Conservation (phyloP, 2,113 vertebrate species). For the Hoplias malabaricus region DNA sequence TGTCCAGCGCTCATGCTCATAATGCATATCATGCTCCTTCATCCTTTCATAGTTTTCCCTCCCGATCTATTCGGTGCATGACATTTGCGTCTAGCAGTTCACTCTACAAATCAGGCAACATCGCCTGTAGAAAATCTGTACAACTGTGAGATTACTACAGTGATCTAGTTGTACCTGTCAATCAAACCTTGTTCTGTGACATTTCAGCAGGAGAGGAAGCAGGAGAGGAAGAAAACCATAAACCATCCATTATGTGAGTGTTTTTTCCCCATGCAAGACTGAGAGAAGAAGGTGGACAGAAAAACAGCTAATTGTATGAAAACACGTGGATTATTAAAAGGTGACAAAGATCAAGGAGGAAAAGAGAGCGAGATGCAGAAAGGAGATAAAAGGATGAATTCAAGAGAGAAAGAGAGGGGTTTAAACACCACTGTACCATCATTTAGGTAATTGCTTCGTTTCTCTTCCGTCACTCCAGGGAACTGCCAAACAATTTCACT, state of each 20-base stretch:
- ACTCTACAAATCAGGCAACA: background rate
- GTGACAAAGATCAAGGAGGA: conserved; percentile 41
- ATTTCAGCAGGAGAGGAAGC: background rate
- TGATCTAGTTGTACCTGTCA: background rate
- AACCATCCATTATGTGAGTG: background rate
- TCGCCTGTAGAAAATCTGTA: background rate
- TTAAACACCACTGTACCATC: conserved; percentile 38
- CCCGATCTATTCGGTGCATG: background rate
- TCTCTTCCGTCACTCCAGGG: conserved; percentile 44
- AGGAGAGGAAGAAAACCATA: background rate
- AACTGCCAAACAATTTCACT: conserved; percentile 50
- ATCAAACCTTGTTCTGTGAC: background rate
- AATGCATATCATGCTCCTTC: background rate
- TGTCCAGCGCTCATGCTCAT: background rate
- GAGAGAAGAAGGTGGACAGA: background rate
- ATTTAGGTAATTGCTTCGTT: conserved; percentile 55
- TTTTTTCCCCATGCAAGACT: background rate
- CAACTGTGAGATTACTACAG: background rate
- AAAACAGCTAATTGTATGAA: background rate
- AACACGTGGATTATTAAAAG: background rate
- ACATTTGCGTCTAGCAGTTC: background rate
- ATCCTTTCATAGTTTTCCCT: background rate
- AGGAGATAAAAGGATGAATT: conserved; percentile 23
- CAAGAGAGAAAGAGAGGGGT: conserved; percentile 1
- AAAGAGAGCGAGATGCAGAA: conserved; percentile 42